Evolutionary conservation across 2,888 invertebrate species (phyloP), one percentile per base, ranked within the genome.

Genomic region (Ernsta delagoae): DNA sequence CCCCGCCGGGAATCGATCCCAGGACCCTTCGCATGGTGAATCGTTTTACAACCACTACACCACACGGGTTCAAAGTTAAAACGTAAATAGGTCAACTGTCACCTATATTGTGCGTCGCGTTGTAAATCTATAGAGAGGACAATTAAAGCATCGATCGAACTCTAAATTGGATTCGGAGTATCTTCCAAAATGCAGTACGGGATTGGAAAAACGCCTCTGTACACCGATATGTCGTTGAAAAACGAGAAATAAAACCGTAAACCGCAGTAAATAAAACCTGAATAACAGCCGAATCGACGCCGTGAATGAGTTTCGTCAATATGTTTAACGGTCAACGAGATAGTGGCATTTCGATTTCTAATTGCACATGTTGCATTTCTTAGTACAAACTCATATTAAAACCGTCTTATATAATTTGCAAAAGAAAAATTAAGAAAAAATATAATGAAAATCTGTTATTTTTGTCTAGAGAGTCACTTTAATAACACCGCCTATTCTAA

Each of bases 271-370:
- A 65, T 65, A 59, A 65, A 59, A 59, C 36, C 36, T 48, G 5
- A 59, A 65, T 59, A 59, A 65, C 59, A 59, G 16, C 65, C 6
- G 45, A 59, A 65, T 63, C 53, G 12, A 48, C 39, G 8, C 61
- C 48, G 48, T 59, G 59, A 50, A 65, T 48, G 48, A 9, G n/a
- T 34, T 57, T 39, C 56, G 59, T 48, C n/a, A 48, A 48, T 48
- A 48, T 12, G 48, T 48, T 48, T 48, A 12, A 48, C 48, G 6
- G 48, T 48, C 48, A 12, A n/a, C n/a, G 12, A 12, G 48, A 9
- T 3, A 48, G n/a, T n/a, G n/a, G n/a, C n/a, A n/a, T n/a, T n/a
- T n/a, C n/a, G n/a, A n/a, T n/a, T n/a, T n/a, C n/a, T n/a, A n/a
- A n/a, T n/a, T 45, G 43, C n/a, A 12, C 48, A 48, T 12, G 12